Evolutionary conservation across 2,797 vertebrate genomes (phyloP).

Genomic region (Setipinna tenuifilis): DNA sequence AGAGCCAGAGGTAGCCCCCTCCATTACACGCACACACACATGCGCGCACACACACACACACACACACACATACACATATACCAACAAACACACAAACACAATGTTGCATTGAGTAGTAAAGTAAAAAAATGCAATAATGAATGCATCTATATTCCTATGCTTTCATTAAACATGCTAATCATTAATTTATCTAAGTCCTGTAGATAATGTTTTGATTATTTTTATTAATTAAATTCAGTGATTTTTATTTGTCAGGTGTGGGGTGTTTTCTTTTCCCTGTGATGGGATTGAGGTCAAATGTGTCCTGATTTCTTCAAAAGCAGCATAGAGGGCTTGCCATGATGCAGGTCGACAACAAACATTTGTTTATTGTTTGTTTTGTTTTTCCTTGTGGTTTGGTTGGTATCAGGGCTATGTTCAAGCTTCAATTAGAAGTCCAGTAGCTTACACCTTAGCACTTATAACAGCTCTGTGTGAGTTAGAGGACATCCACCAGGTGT

Average conservation of each 20-base stretch:
- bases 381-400: not conserved
- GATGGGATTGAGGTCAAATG: not conserved
- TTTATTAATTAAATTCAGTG: slow-evolving; percentile 27
- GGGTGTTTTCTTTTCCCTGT: not conserved
- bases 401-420: not conserved
- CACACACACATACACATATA: slow-evolving; percentile 34
- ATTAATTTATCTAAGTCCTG: slow-evolving; percentile 28
- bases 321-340: not conserved
- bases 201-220: slow-evolving; percentile 27
- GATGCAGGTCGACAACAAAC: not conserved
- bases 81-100: slow-evolving; percentile 23
- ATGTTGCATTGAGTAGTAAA: slow-evolving; percentile 27
- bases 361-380: not conserved
- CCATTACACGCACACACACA: slow-evolving; percentile 31
- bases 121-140: slow-evolving; percentile 23
- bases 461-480: no score
- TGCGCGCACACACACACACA: slow-evolving; percentile 48
- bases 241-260: slow-evolving; percentile 26
- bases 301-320: not conserved
- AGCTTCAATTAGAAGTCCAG: no score
- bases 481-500: not conserved
- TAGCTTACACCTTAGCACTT: no score
- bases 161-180: slow-evolving; percentile 27
- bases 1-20: not conserved
- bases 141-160: slow-evolving; percentile 23